Conservation (phyloP, 2,113 vertebrate species). For the Equus quagga region DNA sequence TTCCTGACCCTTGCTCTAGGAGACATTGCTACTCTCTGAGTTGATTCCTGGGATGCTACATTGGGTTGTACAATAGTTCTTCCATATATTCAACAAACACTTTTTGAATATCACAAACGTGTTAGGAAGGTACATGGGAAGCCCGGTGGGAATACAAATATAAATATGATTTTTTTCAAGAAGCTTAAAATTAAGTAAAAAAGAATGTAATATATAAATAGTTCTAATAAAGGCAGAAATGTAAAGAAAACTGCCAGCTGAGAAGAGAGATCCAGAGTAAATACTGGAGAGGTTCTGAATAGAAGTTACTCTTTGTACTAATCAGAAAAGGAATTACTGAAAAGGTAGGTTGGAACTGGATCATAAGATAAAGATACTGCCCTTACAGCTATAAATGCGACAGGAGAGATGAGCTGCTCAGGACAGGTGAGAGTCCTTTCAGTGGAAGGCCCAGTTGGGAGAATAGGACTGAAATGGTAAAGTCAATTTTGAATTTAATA, state of each 20-base stretch:
- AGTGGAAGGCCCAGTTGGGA: not conserved
- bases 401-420: not conserved
- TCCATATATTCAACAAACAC: not conserved
- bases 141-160: not conserved
- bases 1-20: not conserved
- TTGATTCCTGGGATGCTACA: not conserved
- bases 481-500: constrained; percentile 3
- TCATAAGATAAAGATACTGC: not conserved
- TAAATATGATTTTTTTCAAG: not conserved
- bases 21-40: not conserved
- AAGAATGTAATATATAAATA: not conserved
- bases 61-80: not conserved
- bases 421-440: not conserved
- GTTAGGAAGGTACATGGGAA: not conserved
- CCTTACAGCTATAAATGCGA: constrained; percentile 2
- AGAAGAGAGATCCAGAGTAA: not conserved
- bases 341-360: not conserved
- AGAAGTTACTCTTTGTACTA: not conserved
- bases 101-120: not conserved
- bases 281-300: not conserved
- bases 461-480: not conserved
- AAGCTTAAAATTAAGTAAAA: constrained; percentile 26
- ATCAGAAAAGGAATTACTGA: not conserved
- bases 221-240: constrained; percentile 28
- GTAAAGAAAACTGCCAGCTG: not conserved